These are phyloP conservation scores for Neodiprion fabricii DNA, from an alignment of 1,140 invertebrate genomes.

Conservation along the genomic window DNA sequence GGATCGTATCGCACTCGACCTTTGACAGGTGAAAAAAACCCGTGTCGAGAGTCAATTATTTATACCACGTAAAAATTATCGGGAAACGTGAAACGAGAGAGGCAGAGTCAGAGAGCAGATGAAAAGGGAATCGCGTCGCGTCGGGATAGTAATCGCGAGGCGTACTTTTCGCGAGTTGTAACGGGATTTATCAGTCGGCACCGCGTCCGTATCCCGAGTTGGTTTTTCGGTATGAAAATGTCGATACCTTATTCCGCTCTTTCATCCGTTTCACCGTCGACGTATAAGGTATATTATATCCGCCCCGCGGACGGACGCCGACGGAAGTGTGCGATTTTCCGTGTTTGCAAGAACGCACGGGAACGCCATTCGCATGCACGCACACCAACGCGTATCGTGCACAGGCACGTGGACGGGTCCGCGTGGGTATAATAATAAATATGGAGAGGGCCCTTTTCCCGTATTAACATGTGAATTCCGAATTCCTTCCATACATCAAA, in stretches of 20 bases:
- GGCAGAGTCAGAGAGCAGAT: no score
- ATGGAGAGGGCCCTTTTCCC: conserved; percentile 21
- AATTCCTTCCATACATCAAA: conserved; percentile 46
- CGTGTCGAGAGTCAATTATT: no score
- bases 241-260: not conserved
- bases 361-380: not conserved
- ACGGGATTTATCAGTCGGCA: no score
- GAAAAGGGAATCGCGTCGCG: no score
- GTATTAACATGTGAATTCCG: conserved; percentile 43
- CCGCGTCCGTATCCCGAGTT: not conserved
- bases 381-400: not conserved
- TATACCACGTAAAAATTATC: no score
- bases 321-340: no score
- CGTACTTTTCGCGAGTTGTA: no score
- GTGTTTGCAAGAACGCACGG: no score
- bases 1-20: no score
- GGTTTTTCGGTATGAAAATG: not conserved
- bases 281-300: not conserved
- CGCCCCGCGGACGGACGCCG: not conserved
- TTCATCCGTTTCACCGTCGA: not conserved
- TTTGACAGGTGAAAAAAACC: no score
- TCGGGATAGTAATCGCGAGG: no score
- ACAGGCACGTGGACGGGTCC: not conserved
- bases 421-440: conserved; percentile 30
- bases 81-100: no score